Percentiles rank a stretch among this genome's conserved stretches.
These are phyloP conservation scores for Hassar affinis DNA, from an alignment of 2,113 vertebrate genomes.

Conservation along the genomic window DNA sequence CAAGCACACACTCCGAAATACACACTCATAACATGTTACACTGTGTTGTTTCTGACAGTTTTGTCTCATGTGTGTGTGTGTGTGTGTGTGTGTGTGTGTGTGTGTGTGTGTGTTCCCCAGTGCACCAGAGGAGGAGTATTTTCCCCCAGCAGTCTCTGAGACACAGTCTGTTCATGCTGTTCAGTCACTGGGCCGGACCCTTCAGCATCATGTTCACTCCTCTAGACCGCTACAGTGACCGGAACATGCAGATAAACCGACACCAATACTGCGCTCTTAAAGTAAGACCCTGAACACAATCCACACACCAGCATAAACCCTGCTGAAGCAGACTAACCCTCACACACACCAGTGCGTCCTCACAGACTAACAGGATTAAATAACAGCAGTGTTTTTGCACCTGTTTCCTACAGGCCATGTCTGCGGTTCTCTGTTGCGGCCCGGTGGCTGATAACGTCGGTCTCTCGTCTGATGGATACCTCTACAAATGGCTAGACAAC, in stretches of 20 bases:
- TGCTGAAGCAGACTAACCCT: neutral
- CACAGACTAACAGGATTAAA: neutral
- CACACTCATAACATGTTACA: neutral
- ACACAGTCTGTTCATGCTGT: slow-evolving; percentile 98
- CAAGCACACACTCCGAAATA: neutral
- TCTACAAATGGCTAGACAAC: slow-evolving; percentile 99
- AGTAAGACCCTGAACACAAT: slow-evolving; percentile 69
- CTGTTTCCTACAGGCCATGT: slow-evolving; percentile 86
- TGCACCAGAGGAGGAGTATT: slow-evolving; percentile 96
- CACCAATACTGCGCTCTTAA: slow-evolving; percentile 98
- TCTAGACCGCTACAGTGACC: slow-evolving; percentile 96
- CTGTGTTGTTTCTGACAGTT: neutral
- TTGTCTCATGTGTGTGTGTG: neutral
- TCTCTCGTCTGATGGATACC: slow-evolving; percentile 95
- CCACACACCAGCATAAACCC: neutral
- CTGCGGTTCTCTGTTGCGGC: slow-evolving; percentile 95
- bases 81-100: neutral
- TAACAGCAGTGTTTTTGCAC: neutral
- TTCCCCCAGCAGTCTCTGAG: slow-evolving; percentile 97
- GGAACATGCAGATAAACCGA: slow-evolving; percentile 97
- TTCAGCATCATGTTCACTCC: slow-evolving; percentile 99
- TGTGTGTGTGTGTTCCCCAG: slow-evolving; percentile 67
- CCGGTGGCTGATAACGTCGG: slow-evolving; percentile 98
- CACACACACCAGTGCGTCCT: neutral
- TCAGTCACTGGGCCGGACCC: slow-evolving; percentile 98